These are phyloP conservation scores for Drosophila repleta DNA, from an alignment of 1,140 invertebrate species.

Conservation along the genomic window DNA sequence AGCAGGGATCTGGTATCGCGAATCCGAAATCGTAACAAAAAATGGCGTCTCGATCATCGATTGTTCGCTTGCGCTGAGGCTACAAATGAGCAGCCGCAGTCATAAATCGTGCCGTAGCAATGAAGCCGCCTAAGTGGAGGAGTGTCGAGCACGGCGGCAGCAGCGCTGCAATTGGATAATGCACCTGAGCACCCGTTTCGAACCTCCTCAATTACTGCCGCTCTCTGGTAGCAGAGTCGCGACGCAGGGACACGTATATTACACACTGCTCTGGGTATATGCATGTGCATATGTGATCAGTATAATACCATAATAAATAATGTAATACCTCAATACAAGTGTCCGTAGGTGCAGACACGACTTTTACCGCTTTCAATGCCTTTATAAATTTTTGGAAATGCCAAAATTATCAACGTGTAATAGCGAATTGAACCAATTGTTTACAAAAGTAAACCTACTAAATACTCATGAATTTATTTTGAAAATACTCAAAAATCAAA, in stretches of 20 bases:
- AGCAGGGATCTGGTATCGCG: slow-evolving; percentile 69
- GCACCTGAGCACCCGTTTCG: slow-evolving; percentile 77
- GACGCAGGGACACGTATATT: slow-evolving; percentile 3
- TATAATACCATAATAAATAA: background rate
- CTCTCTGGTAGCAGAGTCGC: slow-evolving; percentile 8
- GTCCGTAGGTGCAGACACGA: slow-evolving; percentile 30
- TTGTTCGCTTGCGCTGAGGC: slow-evolving; percentile 45
- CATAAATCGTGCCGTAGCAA: slow-evolving; percentile 78
- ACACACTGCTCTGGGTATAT: background rate
- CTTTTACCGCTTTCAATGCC: slow-evolving; percentile 39
- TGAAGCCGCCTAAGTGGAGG: slow-evolving; percentile 74
- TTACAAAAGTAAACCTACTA: no score
- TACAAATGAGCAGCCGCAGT: slow-evolving; percentile 64
- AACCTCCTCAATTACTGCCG: slow-evolving; percentile 53
- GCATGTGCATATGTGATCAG: background rate
- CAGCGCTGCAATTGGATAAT: slow-evolving; percentile 78
- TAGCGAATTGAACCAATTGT: no score
- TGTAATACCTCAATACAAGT: background rate
- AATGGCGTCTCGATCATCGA: slow-evolving; percentile 76
- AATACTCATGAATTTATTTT: no score
- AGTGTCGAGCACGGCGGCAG: slow-evolving; percentile 53
- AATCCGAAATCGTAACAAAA: slow-evolving; percentile 69
- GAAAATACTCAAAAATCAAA: no score
- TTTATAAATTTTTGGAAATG: slow-evolving; percentile 30
- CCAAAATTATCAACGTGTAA: background rate